phyloP scores from a whole-genome alignment of 92 coral and sea anemone genomes.

The Epizoanthus rinbou region DNA sequence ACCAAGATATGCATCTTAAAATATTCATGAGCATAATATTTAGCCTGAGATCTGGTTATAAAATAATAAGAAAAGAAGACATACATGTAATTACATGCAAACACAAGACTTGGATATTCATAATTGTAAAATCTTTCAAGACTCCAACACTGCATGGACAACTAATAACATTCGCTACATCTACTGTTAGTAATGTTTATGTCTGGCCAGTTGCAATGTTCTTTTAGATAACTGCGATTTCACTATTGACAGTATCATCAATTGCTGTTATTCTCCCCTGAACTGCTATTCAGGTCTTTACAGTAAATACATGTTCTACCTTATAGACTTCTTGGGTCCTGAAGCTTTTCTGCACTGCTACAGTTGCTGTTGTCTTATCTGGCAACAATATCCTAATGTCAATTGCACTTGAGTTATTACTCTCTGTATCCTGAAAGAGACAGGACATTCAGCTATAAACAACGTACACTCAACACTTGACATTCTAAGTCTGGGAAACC shows the following conservation, averaged over 20 bases:
- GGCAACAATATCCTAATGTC: conserved; percentile 85
- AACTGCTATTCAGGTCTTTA: background rate
- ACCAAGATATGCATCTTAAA: background rate
- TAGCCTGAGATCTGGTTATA: too few species aligned
- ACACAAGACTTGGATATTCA: too few species aligned
- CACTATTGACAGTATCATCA: too few species aligned
- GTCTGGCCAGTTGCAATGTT: too few species aligned
- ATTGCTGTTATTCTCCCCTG: background rate
- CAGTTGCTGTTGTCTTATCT: conserved; percentile 81
- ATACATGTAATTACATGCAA: too few species aligned
- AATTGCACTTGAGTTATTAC: conserved; percentile 71
- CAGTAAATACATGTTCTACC: conserved; percentile 52
- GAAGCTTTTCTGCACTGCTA: conserved; percentile 75
- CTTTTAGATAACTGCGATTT: too few species aligned
- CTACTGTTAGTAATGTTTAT: too few species aligned
- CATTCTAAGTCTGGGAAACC: background rate
- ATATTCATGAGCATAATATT: too few species aligned
- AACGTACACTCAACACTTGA: background rate
- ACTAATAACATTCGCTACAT: too few species aligned
- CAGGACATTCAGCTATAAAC: background rate
- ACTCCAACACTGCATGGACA: too few species aligned
- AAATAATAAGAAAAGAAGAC: too few species aligned
- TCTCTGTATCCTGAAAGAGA: conserved; percentile 52
- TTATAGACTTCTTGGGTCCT: conserved; percentile 82
- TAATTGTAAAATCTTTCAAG: too few species aligned